Percentiles rank a stretch among this genome's conserved stretches.
Evolutionary conservation across 2,113 vertebrate genomes (phyloP).

Genomic region (Etheostoma spectabile): DNA sequence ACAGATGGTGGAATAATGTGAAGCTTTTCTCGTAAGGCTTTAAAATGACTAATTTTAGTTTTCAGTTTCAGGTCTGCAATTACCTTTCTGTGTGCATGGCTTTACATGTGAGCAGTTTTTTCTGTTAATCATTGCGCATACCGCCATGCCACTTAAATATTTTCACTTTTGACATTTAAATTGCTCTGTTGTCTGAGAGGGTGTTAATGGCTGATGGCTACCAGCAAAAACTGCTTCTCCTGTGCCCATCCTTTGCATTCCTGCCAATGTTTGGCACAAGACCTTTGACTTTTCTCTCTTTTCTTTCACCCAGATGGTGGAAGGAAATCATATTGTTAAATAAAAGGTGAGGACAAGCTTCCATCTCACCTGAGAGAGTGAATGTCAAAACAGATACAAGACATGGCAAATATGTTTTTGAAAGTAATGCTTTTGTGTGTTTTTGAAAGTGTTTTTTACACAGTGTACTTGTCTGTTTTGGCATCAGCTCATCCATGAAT

Average conservation of each 20-base stretch:
- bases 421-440: no score
- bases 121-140: slow-evolving; percentile 39
- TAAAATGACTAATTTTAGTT: neutral
- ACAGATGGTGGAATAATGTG: slow-evolving; percentile 6
- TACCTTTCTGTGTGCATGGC: slow-evolving; percentile 41
- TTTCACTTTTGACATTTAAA: slow-evolving; percentile 59
- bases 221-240: slow-evolving; percentile 6
- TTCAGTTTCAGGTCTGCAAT: slow-evolving; percentile 2
- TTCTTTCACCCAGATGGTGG: slow-evolving; percentile 39
- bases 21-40: neutral
- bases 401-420: neutral
- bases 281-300: slow-evolving; percentile 59
- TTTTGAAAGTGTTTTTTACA: slow-evolving; percentile 9
- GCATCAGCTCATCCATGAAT: neutral
- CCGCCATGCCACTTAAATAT: slow-evolving; percentile 45
- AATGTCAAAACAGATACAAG: slow-evolving; percentile 49
- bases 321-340: slow-evolving; percentile 29
- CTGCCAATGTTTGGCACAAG: slow-evolving; percentile 56
- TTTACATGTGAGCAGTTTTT: slow-evolving; percentile 29
- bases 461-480: neutral
- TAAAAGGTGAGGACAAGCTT: slow-evolving; percentile 45
- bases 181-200: slow-evolving; percentile 44
- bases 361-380: slow-evolving; percentile 24
- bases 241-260: slow-evolving; percentile 58
- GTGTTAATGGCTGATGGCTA: slow-evolving; percentile 44